Conservation (phyloP, 2,113 vertebrate genomes). For the Erinaceus europaeus region DNA sequence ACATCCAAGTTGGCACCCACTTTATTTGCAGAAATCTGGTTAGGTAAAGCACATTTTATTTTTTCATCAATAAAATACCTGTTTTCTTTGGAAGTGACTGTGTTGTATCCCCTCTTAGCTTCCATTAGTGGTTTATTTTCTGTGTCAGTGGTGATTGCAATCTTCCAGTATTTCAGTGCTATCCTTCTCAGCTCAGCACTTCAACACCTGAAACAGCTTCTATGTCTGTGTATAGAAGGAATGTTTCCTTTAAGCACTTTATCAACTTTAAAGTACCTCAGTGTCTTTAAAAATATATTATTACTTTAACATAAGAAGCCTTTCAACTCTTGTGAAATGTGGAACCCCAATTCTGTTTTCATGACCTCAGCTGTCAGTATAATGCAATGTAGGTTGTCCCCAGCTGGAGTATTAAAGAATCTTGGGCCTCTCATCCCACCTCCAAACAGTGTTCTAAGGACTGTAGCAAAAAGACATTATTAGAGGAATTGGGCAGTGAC, state of each 20-base stretch:
- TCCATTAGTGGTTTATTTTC: neutral
- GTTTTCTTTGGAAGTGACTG: neutral
- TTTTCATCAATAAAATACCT: neutral
- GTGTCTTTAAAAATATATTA: neutral
- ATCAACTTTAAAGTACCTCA: neutral
- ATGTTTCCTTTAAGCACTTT: neutral
- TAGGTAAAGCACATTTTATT: neutral
- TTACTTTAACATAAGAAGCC: neutral
- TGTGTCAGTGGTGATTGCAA: neutral
- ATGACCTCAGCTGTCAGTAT: neutral
- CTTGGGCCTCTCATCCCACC: too few relatives aligned
- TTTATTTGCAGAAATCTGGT: neutral
- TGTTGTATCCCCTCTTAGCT: neutral
- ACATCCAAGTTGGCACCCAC: neutral
- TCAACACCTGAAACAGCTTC: neutral
- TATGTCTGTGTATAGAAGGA: neutral
- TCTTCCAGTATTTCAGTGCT: neutral
- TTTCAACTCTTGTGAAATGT: conserved; percentile 14
- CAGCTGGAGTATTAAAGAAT: neutral
- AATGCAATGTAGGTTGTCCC: neutral
- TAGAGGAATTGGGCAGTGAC: neutral
- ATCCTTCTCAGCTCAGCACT: neutral
- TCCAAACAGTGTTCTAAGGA: neutral
- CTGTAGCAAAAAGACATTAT: neutral
- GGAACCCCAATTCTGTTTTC: neutral